Base-by-base conservation (phyloP, 2,888 invertebrate species). In the Drosophila prostipennis region DNA sequence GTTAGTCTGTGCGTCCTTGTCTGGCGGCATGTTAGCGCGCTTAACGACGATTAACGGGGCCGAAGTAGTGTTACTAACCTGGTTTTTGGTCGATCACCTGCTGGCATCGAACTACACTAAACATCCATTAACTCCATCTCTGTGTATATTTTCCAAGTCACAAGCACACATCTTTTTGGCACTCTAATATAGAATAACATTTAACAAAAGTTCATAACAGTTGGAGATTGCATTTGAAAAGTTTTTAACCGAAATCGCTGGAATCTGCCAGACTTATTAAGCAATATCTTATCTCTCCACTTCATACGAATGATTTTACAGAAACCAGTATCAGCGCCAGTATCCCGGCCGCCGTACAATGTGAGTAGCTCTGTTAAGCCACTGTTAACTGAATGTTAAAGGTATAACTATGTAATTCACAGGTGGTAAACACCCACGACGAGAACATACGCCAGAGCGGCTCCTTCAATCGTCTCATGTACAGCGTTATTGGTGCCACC, bases 401-500 rank as follows among this genome's bases (percentile, higher is more conserved):
- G 4, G 3, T 34, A 11, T 49, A 19, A 5, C 26, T 13, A 11
- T 19, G 11, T 11, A 6, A 14, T 14, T 5, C 11, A 1, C 68
- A 91, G 91, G 91, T 91, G 91, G 91, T 91, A 90, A 91, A 93
- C 93, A 87, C 94, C 95, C 88, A 90, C 81, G 95, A 95, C 89
- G 97, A 97, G 91, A 94, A 94, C 89, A 97, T 98, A 91, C 97
- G 97, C 90, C 98, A 98, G 92, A 97, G 97, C 92, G 96, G 96
- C 92, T 96, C 96, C 78, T 98, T 98, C 94, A 97, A 96, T 92
- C 95, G 97, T 91, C 95, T 98, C 91, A 97, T 97, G 97, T 95
- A 95, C 94, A 95, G 96, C 93, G 97, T 98, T 80, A 94, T 97
- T 91, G 96, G 96, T 80, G 96, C 96, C 92, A 94, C 94, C 72